Evolutionary conservation across 2,113 vertebrate genomes (phyloP).

Genomic region (Collichthys lucidus): DNA sequence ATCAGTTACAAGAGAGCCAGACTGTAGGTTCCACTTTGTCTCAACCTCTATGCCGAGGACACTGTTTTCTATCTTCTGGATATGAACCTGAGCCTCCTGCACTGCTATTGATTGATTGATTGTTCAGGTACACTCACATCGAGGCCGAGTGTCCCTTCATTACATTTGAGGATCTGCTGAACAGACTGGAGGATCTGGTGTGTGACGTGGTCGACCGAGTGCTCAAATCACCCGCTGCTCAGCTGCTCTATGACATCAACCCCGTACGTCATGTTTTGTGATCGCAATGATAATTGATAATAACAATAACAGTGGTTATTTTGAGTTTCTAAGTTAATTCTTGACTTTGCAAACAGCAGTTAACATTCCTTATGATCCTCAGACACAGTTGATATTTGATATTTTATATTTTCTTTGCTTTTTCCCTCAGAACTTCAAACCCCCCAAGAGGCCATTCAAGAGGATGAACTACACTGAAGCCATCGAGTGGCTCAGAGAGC

Average conservation of each 20-base stretch:
- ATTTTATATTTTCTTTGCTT: background rate
- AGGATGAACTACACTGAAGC: constrained; percentile 95
- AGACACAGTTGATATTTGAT: background rate
- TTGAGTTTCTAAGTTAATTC: too few relatives aligned
- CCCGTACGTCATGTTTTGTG: constrained; percentile 82
- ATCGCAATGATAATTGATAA: background rate
- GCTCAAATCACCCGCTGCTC: constrained; percentile 86
- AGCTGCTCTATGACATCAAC: constrained; percentile 90
- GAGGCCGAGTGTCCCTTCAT: constrained; percentile 97
- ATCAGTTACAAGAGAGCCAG: background rate
- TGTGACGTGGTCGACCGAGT: constrained; percentile 96
- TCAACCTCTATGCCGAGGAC: background rate
- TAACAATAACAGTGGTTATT: background rate
- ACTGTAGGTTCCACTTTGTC: background rate
- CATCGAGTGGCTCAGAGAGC: constrained; percentile 92
- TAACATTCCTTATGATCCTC: background rate
- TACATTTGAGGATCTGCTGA: constrained; percentile 90
- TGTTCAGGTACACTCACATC: constrained; percentile 92
- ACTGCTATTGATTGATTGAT: background rate
- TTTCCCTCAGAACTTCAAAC: constrained; percentile 87
- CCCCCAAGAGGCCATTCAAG: constrained; percentile 91
- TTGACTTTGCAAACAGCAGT: background rate
- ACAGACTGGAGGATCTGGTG: constrained; percentile 91
- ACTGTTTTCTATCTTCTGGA: background rate
- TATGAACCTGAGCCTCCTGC: background rate